These are phyloP conservation scores for Andricus grossulariae DNA, from an alignment of 1,140 invertebrate species.

Conservation along the genomic window DNA sequence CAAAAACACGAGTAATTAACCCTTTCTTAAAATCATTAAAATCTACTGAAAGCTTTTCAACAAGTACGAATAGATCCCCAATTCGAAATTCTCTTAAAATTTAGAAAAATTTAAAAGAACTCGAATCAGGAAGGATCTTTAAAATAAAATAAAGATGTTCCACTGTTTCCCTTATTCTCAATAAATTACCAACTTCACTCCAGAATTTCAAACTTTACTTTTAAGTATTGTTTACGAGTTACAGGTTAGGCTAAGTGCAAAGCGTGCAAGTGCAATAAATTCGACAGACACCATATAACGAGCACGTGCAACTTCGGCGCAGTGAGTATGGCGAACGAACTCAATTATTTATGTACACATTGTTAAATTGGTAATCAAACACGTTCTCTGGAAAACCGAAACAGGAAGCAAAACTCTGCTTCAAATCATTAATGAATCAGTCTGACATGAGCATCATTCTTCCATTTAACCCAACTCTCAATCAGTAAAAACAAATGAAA, in stretches of 20 bases:
- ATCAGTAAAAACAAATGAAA: no score
- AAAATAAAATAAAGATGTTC: neutral
- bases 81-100: no score
- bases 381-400: neutral
- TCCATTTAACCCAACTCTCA: no score
- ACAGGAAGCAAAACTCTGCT: neutral
- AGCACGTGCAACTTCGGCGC: slow-evolving; percentile 50
- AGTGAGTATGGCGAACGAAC: slow-evolving; percentile 40
- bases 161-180: slow-evolving; percentile 28
- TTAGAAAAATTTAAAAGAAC: no score
- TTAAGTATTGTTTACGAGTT: slow-evolving; percentile 30
- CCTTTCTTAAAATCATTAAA: no score
- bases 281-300: slow-evolving; percentile 46
- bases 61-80: no score
- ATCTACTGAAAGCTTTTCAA: no score
- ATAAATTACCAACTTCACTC: slow-evolving; percentile 29
- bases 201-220: slow-evolving; percentile 18
- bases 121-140: no score
- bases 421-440: neutral
- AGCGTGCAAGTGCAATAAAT: slow-evolving; percentile 50
- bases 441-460: no score
- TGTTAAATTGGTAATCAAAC: neutral
- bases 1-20: no score
- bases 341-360: slow-evolving; percentile 1
- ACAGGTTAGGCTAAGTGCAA: slow-evolving; percentile 42